Base-by-base conservation (phyloP, 2,888 invertebrate genomes). In the Monopis laevigella region DNA sequence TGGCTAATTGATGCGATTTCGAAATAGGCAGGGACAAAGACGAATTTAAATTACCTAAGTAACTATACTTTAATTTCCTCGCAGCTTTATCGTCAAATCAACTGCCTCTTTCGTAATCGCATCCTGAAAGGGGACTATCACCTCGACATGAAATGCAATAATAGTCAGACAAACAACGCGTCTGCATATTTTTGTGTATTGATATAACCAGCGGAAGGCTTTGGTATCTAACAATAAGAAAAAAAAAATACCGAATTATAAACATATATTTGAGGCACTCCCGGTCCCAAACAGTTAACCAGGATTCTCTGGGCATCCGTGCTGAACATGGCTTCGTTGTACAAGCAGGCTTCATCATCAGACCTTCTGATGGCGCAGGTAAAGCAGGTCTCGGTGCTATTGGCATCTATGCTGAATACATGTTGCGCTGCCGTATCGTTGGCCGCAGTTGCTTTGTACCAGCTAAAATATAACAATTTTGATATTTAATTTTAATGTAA, bases 211-310 rank as follows among this genome's bases (percentile, higher is more conserved):
- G n/a, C n/a, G n/a, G n/a, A n/a, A n/a, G n/a, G n/a, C n/a, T n/a
- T n/a, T n/a, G n/a, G n/a, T n/a, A n/a, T n/a, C n/a, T n/a, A n/a
- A n/a, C n/a, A n/a, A n/a, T n/a, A n/a, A n/a, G n/a, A 21, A 36
- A 36, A 13, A 10, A 29, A 1, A 59, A 80, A 67, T 54, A 87
- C 86, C 51, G 73, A 78, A 43, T 74, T 64, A 56, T 86, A 88
- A 42, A 93, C 72, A 28, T 81, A 75, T 35, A 86, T 81, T 63
- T 88, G 87, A 0, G 97, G 96, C 17, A 96, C 84, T 41, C 85
- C 87, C 1, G 96, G 96, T 1, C 97, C 98, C 34, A 86, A 84
- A 53, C 97, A 96, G 45, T 85, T 88, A 46, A 96, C 74, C 7
- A 88, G 83, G 51, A 92, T 87, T 59, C 87, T 84, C 11, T 86